phyloP scores from a whole-genome alignment of 2,797 vertebrate species.

The Galagoides demidoff region DNA sequence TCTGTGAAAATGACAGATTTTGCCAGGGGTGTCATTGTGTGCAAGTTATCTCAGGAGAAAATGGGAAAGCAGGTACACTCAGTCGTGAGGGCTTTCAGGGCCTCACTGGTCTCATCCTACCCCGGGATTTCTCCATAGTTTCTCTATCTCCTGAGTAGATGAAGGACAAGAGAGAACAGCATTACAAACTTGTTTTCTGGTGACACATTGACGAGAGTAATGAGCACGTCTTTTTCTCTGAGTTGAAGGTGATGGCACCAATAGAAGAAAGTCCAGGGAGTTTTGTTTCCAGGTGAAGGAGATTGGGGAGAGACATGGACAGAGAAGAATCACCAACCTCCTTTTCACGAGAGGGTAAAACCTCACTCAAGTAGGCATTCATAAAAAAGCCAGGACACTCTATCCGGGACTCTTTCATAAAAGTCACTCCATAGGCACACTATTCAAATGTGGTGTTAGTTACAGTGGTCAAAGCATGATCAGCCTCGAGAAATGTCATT shows the following conservation, averaged over 20 bases:
- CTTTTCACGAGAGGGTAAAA: no score
- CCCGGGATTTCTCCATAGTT: neutral
- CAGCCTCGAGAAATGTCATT: neutral
- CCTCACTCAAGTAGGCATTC: neutral
- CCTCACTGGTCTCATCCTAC: neutral
- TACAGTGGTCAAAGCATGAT: neutral
- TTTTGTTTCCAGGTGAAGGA: neutral
- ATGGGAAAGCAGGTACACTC: neutral
- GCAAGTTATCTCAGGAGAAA: neutral
- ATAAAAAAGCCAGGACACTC: neutral
- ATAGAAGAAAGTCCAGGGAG: neutral
- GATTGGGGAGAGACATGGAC: fast-evolving
- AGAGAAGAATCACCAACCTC: neutral
- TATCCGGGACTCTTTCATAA: neutral
- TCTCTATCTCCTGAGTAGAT: neutral
- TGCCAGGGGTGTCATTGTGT: neutral
- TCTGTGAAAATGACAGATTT: neutral
- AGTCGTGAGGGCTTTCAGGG: neutral
- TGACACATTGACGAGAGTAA: neutral
- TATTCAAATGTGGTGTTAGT: neutral
- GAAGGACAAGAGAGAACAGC: neutral
- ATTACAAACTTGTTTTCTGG: neutral
- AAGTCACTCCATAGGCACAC: neutral
- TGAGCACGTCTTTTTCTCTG: neutral
- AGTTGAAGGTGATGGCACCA: neutral